phyloP scores from a whole-genome alignment of 1,140 invertebrate species.

The Probaryconus sp. region DNA sequence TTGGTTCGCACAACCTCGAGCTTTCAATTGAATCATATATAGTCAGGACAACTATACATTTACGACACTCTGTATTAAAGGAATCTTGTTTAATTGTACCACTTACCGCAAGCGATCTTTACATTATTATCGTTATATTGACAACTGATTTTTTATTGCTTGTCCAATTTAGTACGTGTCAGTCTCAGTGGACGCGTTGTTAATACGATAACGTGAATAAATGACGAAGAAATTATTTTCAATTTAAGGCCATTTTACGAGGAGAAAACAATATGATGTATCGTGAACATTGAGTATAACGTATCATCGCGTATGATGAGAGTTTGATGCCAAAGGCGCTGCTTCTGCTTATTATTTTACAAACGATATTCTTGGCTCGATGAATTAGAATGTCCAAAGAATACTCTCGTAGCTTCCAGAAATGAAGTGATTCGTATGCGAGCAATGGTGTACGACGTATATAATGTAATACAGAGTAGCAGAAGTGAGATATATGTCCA shows the following conservation, averaged over 20 bases:
- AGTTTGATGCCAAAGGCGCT: conserved; percentile 2
- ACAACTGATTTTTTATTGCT: too few relatives aligned
- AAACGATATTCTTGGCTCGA: conserved; percentile 5
- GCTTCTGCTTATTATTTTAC: conserved; percentile 27
- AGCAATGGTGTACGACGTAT: conserved; percentile 2
- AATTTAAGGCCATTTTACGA: conserved; percentile 39
- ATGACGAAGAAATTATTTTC: conserved; percentile 36
- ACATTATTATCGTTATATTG: too few relatives aligned
- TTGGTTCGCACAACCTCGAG: too few relatives aligned
- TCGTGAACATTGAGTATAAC: conserved; percentile 30
- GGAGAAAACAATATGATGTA: conserved; percentile 17
- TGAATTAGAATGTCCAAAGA: conserved; percentile 66
- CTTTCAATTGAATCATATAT: too few relatives aligned
- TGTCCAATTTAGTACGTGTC: too few relatives aligned
- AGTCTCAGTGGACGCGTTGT: too few relatives aligned
- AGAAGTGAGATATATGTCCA: background rate
- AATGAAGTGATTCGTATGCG: conserved; percentile 74
- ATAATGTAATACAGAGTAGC: conserved; percentile 20
- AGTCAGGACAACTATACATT: too few relatives aligned
- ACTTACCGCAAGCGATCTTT: too few relatives aligned
- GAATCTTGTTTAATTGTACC: too few relatives aligned
- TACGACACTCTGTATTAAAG: too few relatives aligned
- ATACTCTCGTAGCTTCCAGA: conserved; percentile 24
- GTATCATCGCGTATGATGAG: conserved; percentile 48
- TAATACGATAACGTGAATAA: too few relatives aligned